Conservation (phyloP, 2,113 vertebrate genomes). For the Oxyruncus cristatus region DNA sequence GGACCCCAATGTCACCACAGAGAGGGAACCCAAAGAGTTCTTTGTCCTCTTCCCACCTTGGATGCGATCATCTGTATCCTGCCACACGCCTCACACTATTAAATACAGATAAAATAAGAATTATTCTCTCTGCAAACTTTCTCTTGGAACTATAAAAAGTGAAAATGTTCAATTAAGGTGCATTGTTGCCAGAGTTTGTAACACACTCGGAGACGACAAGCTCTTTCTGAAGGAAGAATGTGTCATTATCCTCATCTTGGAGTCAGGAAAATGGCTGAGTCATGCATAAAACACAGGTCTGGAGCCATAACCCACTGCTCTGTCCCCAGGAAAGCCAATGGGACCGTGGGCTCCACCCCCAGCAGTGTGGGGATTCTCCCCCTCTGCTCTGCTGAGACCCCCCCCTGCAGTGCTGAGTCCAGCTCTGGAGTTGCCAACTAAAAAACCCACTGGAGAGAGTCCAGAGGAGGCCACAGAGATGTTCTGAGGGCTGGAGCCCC, state of each 20-base stretch:
- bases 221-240: conserved; percentile 7
- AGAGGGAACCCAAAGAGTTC: background rate
- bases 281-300: background rate
- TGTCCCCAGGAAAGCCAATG: background rate
- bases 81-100: background rate
- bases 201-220: background rate
- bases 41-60: background rate
- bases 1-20: background rate
- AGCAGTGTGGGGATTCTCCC: background rate
- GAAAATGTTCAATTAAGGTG: background rate
- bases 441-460: fast-evolving
- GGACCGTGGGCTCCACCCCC: background rate
- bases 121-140: background rate
- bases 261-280: background rate
- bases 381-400: background rate
- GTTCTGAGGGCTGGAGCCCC: background rate
- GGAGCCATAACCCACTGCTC: background rate
- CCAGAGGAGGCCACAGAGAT: fast-evolving
- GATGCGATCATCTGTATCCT: background rate
- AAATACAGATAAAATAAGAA: background rate
- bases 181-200: background rate
- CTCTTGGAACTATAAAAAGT: background rate
- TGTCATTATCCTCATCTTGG: background rate
- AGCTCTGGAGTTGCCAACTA: fast-evolving
- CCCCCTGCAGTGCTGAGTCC: fast-evolving